Percentiles rank a stretch among this genome's conserved stretches.
phyloP scores from a whole-genome alignment of 1,140 invertebrate genomes.

The Brachionus rotundiformis region DNA sequence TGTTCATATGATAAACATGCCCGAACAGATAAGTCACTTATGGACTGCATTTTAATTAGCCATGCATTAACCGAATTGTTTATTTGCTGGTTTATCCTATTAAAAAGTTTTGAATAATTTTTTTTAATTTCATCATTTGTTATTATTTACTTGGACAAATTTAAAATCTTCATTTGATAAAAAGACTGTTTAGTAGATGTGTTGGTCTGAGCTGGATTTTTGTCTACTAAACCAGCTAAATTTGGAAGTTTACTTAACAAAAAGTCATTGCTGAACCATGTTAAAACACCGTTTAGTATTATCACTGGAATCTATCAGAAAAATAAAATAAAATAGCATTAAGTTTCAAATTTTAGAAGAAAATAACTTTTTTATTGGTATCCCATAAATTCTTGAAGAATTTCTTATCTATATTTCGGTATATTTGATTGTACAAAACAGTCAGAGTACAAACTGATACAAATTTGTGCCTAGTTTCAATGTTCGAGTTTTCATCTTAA shows the following conservation, averaged over 20 bases:
- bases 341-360: too few species aligned
- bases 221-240: constrained; percentile 68
- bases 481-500: constrained; percentile 63
- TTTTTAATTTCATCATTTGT: background rate
- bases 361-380: constrained; percentile 72
- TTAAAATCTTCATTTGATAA: constrained; percentile 68
- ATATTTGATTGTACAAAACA: constrained; percentile 74
- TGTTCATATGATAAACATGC: constrained; percentile 5
- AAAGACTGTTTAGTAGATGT: constrained; percentile 67
- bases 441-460: constrained; percentile 74
- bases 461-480: constrained; percentile 68
- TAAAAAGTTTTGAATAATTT: background rate
- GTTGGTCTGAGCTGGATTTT: constrained; percentile 65
- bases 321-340: too few species aligned
- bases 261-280: constrained; percentile 79
- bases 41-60: constrained; percentile 24
- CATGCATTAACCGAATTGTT: background rate
- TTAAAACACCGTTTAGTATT: constrained; percentile 72
- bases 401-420: constrained; percentile 77
- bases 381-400: constrained; percentile 74
- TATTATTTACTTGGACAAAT: constrained; percentile 68
- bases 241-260: constrained; percentile 69
- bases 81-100: constrained; percentile 2
- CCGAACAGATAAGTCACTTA: constrained; percentile 11
- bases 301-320: constrained; percentile 72